Evolutionary conservation across 2,888 invertebrate genomes (phyloP).

Genomic region (Hirtodrosophila histrioides): DNA sequence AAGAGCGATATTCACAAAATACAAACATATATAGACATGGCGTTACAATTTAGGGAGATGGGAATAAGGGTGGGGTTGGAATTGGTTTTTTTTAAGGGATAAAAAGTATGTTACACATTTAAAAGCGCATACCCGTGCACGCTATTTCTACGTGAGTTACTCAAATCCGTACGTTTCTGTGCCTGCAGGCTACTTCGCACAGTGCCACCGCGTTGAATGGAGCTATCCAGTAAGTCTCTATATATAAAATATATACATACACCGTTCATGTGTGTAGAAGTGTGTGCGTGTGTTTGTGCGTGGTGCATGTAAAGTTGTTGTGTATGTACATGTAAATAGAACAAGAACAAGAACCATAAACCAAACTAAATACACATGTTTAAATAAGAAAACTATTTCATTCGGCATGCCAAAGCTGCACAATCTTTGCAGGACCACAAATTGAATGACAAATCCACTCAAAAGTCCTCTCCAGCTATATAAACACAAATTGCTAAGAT

Average conservation of each 20-base stretch:
- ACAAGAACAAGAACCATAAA: constrained; percentile 54
- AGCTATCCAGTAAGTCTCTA: constrained; percentile 86
- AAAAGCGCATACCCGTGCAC: constrained; percentile 85
- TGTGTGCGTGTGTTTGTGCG: constrained; percentile 39
- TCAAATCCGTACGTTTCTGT: constrained; percentile 83
- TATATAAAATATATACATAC: constrained; percentile 31
- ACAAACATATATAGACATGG: constrained; percentile 19
- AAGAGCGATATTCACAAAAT: constrained; percentile 4
- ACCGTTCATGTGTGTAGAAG: constrained; percentile 28
- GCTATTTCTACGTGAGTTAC: constrained; percentile 86
- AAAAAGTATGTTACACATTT: constrained; percentile 63
- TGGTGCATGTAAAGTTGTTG: constrained; percentile 45
- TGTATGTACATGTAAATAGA: constrained; percentile 73
- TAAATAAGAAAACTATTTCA: constrained; percentile 14
- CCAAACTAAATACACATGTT: constrained; percentile 29
- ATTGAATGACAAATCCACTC: too few relatives aligned
- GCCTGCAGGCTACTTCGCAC: constrained; percentile 86
- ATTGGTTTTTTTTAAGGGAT: constrained; percentile 5
- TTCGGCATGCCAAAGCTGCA: constrained; percentile 16
- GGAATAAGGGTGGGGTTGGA: constrained; percentile 1
- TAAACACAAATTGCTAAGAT: too few relatives aligned
- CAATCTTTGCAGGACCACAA: neutral
- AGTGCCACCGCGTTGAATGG: constrained; percentile 87
- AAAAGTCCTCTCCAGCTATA: too few relatives aligned
- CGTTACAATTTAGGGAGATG: constrained; percentile 10